phyloP scores from a whole-genome alignment of 2,113 vertebrate species.

The Megaptera novaeangliae region DNA sequence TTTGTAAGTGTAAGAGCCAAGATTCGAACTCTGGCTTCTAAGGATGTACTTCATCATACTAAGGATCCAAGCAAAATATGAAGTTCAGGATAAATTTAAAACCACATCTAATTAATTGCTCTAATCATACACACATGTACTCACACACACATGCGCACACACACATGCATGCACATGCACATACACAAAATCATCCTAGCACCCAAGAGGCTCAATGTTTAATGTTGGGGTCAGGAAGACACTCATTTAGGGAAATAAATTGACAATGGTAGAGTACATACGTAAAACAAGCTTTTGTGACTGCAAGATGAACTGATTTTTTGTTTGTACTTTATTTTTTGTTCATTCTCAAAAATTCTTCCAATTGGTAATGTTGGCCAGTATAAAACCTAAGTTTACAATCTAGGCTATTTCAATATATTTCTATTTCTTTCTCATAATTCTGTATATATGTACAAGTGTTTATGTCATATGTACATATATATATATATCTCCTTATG shows the following conservation, averaged over 20 bases:
- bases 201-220: background rate
- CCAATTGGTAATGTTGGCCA: background rate
- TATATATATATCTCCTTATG: background rate
- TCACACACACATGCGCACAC: background rate
- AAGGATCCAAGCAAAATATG: background rate
- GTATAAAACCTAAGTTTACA: background rate
- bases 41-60: background rate
- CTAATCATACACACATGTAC: background rate
- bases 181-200: background rate
- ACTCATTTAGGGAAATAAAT: background rate
- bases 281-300: background rate
- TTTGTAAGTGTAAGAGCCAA: background rate
- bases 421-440: background rate
- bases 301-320: background rate
- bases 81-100: background rate
- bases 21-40: background rate
- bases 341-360: background rate
- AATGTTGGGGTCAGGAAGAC: background rate
- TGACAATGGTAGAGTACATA: background rate
- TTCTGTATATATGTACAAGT: background rate
- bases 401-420: background rate
- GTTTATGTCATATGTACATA: background rate
- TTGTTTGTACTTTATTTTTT: background rate
- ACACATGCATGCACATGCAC: background rate
- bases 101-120: background rate